Evolutionary conservation across 1,140 invertebrate species (phyloP), one percentile per base, ranked within the genome.

Genomic region (Drosophila erecta): DNA sequence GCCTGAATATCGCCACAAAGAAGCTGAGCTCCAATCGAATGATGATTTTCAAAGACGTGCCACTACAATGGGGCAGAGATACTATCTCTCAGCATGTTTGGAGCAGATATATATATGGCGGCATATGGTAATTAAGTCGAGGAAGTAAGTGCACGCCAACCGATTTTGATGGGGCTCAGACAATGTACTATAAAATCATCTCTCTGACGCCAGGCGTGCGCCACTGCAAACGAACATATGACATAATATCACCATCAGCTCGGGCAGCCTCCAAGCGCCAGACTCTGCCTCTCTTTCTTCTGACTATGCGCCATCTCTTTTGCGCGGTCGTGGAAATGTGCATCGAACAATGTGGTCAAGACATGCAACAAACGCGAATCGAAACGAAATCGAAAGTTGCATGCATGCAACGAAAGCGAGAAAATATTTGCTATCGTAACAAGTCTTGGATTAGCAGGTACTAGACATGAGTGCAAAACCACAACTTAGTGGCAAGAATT

Each of bases 321-420:
- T 51, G n/a, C 51, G 15, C 51, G 27, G 27, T 49, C 35, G 67
- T 47, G 64, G 64, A 70, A 70, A 71, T 76, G 53, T 72, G 59
- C 46, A 75, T 81, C 65, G 60, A 87, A 76, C 79, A 77, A 74
- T 89, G 83, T 86, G 83, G 83, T 87, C 83, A 87, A 86, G 79
- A 86, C 81, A 87, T 87, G 81, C 84, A 87, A 87, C 70, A 77
- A 87, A 86, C 84, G 70, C 76, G 81, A 87, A 87, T 79, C 24
- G 79, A 86, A 86, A 83, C 84, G 73, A 79, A 86, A 86, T 86
- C 84, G 83, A 86, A 86, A 86, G 83, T 86, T 83, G 83, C 83
- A 86, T 81, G 81, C 81, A 83, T 79, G 41, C 66, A 71, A 78
- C 64, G 50, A 76, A 57, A 76, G 50, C 65, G 56, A 71, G 62